Percentiles rank a stretch among this genome's conserved stretches.
These are phyloP conservation scores for Laterallus jamaicensis DNA, from an alignment of 2,113 vertebrate species.

Conservation along the genomic window DNA sequence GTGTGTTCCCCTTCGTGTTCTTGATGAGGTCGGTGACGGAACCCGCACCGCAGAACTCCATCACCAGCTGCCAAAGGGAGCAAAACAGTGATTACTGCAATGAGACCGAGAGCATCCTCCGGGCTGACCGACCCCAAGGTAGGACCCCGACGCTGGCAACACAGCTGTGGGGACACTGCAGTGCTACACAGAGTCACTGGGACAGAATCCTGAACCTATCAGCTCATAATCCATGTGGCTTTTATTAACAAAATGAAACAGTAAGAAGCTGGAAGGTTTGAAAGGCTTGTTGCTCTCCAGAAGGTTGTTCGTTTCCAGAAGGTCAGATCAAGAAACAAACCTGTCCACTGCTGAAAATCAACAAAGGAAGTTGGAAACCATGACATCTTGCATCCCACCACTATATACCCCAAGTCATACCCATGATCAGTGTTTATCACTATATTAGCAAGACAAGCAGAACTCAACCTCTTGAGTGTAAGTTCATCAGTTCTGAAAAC, in stretches of 20 bases:
- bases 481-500: background rate
- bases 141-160: background rate
- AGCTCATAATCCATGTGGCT: background rate
- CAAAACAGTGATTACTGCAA: background rate
- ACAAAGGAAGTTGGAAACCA: background rate
- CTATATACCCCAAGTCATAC: background rate
- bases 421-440: background rate
- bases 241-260: background rate
- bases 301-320: background rate
- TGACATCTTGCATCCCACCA: background rate
- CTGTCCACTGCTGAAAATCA: background rate
- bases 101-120: background rate
- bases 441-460: background rate
- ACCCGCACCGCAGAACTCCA: constrained; percentile 98
- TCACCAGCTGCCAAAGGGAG: constrained; percentile 86
- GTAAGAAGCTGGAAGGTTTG: background rate
- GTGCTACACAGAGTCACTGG: background rate
- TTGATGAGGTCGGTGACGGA: constrained; percentile 98
- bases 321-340: background rate
- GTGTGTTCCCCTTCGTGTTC: constrained; percentile 97
- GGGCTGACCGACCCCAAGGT: background rate
- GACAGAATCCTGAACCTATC: background rate
- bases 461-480: background rate
- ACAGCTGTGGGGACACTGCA: background rate
- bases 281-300: background rate